Conservation (phyloP, 2,113 vertebrate species). For the Boleophthalmus pectinirostris region DNA sequence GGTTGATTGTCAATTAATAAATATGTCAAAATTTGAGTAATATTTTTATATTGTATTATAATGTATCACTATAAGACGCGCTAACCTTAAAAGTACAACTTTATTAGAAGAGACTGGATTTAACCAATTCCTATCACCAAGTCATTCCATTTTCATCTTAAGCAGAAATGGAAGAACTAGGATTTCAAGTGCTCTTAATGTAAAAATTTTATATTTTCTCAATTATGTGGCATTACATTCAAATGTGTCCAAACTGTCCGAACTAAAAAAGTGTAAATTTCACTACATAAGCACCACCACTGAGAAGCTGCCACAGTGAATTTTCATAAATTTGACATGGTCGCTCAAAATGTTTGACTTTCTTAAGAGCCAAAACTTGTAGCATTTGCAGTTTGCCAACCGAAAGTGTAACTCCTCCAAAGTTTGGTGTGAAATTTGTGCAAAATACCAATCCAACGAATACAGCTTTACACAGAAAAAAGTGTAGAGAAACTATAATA, state of each 20-base stretch:
- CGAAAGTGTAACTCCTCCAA: not conserved
- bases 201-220: not conserved
- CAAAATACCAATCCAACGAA: not conserved
- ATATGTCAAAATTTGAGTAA: too few species aligned
- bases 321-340: not conserved
- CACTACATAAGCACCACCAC: not conserved
- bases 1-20: too few species aligned
- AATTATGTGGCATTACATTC: not conserved
- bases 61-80: too few species aligned
- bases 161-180: not conserved
- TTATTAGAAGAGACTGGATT: not conserved
- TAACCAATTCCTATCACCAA: not conserved
- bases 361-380: slow-evolving; percentile 2
- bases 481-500: not conserved
- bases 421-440: not conserved
- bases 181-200: not conserved
- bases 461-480: not conserved
- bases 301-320: not conserved
- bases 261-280: not conserved
- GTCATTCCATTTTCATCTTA: not conserved
- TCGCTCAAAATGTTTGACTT: not conserved
- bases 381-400: slow-evolving; percentile 2
- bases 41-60: too few species aligned
- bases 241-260: not conserved
- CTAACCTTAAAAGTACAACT: too few species aligned